Percentiles rank a stretch among this genome's conserved stretches.
Evolutionary conservation across 2,888 invertebrate species (phyloP).

Genomic region (Dasypolia templi): DNA sequence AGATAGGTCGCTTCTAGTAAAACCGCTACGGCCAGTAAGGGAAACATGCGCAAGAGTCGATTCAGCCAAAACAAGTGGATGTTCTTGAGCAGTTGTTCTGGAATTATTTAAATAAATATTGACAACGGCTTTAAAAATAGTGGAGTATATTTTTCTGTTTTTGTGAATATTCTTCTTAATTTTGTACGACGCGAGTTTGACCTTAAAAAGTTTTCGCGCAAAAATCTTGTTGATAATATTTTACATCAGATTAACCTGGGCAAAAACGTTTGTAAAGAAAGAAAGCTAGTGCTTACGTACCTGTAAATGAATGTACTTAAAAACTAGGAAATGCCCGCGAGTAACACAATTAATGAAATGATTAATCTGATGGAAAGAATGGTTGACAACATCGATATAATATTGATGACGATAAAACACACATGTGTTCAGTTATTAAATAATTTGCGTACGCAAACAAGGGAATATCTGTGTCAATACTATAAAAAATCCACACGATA

Average conservation of each 20-base stretch:
- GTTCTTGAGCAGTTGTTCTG: constrained; percentile 70
- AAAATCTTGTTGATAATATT: background rate
- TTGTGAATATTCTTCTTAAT: background rate
- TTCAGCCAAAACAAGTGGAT: constrained; percentile 79
- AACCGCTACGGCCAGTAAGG: constrained; percentile 72
- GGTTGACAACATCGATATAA: background rate
- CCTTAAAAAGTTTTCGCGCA: no score
- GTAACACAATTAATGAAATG: background rate
- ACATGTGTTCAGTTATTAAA: background rate
- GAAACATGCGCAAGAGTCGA: constrained; percentile 79
- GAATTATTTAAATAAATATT: constrained; percentile 2
- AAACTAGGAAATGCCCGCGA: background rate
- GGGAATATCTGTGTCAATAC: background rate
- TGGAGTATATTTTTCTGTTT: background rate
- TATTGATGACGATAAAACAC: background rate
- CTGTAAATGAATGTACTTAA: no score
- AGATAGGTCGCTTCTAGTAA: constrained; percentile 75
- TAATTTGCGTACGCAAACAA: background rate
- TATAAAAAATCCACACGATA: constrained; percentile 15
- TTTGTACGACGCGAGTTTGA: background rate
- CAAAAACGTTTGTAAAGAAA: background rate
- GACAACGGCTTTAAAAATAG: background rate
- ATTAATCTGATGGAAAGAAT: background rate
- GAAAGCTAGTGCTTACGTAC: background rate
- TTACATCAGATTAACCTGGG: background rate